Evolutionary conservation across 1,140 invertebrate species (phyloP), one percentile per base, ranked within the genome.

Genomic region (Theocolax elegans): DNA sequence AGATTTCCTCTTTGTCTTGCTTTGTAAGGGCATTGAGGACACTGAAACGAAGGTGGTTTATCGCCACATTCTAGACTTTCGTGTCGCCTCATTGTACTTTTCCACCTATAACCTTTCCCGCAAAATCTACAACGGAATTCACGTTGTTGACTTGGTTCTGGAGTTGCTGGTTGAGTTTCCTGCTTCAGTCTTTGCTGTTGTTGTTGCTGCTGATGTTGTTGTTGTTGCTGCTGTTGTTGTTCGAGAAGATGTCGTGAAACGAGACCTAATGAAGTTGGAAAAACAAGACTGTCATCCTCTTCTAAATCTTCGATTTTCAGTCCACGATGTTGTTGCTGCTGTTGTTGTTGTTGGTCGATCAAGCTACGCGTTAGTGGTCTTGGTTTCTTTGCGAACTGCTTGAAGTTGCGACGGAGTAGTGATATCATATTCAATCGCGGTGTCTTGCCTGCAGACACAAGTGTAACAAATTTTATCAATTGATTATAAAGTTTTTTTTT

Each of bases 1-100:
- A 94, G 86, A 81, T 94, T 94, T 71, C 92, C 92, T 4, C 92
- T 88, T 77, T 94, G 92, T 76, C 93, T 92, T 29, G 92, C 92
- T 72, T 89, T 90, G 85, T 94, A 94, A 1, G 90, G 88, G 81
- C 94, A 95, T 76, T 93, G 89, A 1, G 93, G 92, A 73, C 94
- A 95, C 27, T 92, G 91, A 83, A 94, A 94, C 59, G 91, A 89
- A 1, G 92, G 92, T 70, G 93, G 91, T 79, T 94, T 94, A 65
- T 93, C 93, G 13, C 93, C 93, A 82, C 94, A 95, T 82, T 95
- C 93, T 68, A 94, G 92, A 80, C 90, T 92, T 80, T 94, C 92
- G 83, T 95, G 94, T 8, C 92, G 88, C 1, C 92, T 87, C 87
- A 94, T 87, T 64, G 92, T 93, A n/a, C 92, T 93, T 80, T 93